Evolutionary conservation across 2,888 invertebrate genomes (phyloP), one percentile per base, ranked within the genome.

Genomic region (Hypolimnas misippus): DNA sequence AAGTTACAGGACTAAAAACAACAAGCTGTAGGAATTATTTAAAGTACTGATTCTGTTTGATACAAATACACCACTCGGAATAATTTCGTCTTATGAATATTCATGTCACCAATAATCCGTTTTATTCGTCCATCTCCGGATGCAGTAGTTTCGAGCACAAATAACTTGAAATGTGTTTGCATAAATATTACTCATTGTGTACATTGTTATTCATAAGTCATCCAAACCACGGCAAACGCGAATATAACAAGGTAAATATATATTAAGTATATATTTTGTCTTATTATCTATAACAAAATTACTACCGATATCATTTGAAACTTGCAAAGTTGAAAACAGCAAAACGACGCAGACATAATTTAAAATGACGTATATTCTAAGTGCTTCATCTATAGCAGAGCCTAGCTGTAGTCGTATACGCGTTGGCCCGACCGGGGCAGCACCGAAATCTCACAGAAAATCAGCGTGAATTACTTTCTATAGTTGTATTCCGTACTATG

Each of bases 41-140:
- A 33, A 35, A 44, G 42, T 16, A 38, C 12, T 14, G 17, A 52
- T 33, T 52, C 50, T 33, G 25, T 33, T 52, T 33, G 21, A 21
- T 21, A 52, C 52, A 64, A 56, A 57, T 56, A 63, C 40, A 25
- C 42, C 50, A 40, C 52, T 60, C 44, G 12, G 60, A 56, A 46
- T 51, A 60, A 60, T 56, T 56, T 44, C 35, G 7, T 46, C 46
- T 53, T 53, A 60, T 64, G 42, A 60, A 64, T 64, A 64, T 64
- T 60, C 64, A 64, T 64, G 8, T 10, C 19, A 19, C n/a, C 49
- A 33, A 64, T 57, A 49, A 60, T 60, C 60, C 52, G 56, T 60
- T 60, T 57, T 53, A 64, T 64, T 57, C 52, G 29, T 44, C 25
- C 44, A 21, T 53, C 40, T 40, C 21, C 31, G 38, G 38, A 60